Evolutionary conservation across 2,888 invertebrate genomes (phyloP).

Genomic region (Amphiduros pacificus): DNA sequence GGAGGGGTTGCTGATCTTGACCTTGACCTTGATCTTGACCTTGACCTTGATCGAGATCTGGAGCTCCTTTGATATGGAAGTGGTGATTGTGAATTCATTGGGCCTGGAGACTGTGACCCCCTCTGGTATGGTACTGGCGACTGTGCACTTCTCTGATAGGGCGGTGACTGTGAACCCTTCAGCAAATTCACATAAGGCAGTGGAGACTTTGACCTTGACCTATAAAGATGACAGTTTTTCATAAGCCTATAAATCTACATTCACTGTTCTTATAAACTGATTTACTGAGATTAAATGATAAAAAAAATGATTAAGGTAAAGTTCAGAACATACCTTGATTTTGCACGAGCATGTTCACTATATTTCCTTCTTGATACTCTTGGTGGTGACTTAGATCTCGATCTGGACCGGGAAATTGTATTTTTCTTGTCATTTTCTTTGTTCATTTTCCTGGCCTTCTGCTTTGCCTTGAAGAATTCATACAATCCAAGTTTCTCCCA

Average conservation of each 20-base stretch:
- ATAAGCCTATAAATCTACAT: too few species aligned
- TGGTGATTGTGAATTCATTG: too few species aligned
- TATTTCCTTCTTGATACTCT: neutral
- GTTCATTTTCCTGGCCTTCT: conserved; percentile 83
- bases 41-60: conserved; percentile 55
- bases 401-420: conserved; percentile 34
- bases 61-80: too few species aligned
- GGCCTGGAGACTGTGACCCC: too few species aligned
- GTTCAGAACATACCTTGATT: too few species aligned
- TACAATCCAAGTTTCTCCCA: conserved; percentile 98
- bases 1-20: too few species aligned
- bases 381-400: conserved; percentile 32
- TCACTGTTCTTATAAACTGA: too few species aligned
- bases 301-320: too few species aligned
- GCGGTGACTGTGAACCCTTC: too few species aligned
- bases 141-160: conserved; percentile 36
- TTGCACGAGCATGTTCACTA: neutral
- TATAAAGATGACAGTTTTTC: too few species aligned
- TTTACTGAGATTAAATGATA: too few species aligned
- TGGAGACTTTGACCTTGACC: conserved; percentile 40
- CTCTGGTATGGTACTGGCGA: conserved; percentile 16
- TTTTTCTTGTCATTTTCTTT: conserved; percentile 60
- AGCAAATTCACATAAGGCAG: too few species aligned
- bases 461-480: conserved; percentile 97
- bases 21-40: conserved; percentile 36